A percentile compares a stretch with the other conserved stretches of the same genome.
Conservation (phyloP, 2,113 vertebrate species). For the Eonycteris spelaea region DNA sequence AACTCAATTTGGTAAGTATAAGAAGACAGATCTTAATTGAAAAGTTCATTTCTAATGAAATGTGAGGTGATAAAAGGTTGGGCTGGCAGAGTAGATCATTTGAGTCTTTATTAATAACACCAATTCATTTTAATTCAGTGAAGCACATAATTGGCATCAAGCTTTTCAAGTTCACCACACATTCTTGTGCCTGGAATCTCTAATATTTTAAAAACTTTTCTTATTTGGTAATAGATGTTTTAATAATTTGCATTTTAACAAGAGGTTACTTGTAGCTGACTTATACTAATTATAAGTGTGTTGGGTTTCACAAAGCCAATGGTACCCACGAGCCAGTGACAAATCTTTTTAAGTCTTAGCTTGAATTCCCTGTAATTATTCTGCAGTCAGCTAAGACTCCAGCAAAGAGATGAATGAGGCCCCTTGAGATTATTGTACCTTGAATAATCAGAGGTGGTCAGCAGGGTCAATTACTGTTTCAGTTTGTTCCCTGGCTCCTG, state of each 20-base stretch:
- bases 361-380: slow-evolving; percentile 80
- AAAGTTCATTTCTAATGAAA: slow-evolving; percentile 81
- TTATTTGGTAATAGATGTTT: slow-evolving; percentile 74
- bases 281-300: slow-evolving; percentile 82
- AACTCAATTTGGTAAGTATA: slow-evolving; percentile 79
- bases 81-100: slow-evolving; percentile 79
- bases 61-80: slow-evolving; percentile 80
- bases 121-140: slow-evolving; percentile 86
- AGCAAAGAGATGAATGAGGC: slow-evolving; percentile 73
- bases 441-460: slow-evolving; percentile 76
- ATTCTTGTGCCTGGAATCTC: slow-evolving; percentile 75
- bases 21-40: slow-evolving; percentile 80
- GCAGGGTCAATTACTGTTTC: slow-evolving; percentile 82
- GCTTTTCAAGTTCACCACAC: slow-evolving; percentile 80
- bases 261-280: slow-evolving; percentile 76
- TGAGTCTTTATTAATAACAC: slow-evolving; percentile 84
- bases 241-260: slow-evolving; percentile 85
- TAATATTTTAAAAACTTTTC: slow-evolving; percentile 73
- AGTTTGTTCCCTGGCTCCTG: slow-evolving; percentile 72
- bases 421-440: slow-evolving; percentile 78
- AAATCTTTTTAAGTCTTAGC: slow-evolving; percentile 79
- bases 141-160: slow-evolving; percentile 85
- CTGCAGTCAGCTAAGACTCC: slow-evolving; percentile 67
- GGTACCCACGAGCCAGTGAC: slow-evolving; percentile 75
- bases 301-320: slow-evolving; percentile 78